Evolutionary conservation across 2,113 vertebrate species (phyloP).

Genomic region (Sporophila hypoxantha): DNA sequence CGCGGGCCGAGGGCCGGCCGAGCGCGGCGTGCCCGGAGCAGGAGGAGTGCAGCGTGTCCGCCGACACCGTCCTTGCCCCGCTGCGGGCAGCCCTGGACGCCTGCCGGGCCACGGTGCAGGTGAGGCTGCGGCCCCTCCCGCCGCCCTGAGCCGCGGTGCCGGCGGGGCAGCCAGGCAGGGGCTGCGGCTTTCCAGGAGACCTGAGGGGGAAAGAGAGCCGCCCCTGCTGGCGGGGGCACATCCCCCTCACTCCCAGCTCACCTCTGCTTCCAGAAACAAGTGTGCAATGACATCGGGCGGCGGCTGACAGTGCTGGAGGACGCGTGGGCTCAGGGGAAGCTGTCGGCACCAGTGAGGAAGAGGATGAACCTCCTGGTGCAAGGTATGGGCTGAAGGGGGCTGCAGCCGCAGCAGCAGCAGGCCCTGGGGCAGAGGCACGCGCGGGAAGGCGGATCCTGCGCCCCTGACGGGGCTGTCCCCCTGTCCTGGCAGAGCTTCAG

Average conservation of each 20-base stretch:
- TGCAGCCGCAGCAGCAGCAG: fast-evolving
- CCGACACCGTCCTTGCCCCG: slow-evolving; percentile 68
- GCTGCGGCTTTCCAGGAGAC: not conserved
- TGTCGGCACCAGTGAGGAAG: slow-evolving; percentile 82
- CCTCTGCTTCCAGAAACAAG: slow-evolving; percentile 76
- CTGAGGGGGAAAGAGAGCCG: not conserved
- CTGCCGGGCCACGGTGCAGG: slow-evolving; percentile 73
- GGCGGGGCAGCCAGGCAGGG: not conserved
- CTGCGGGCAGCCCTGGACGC: slow-evolving; percentile 68
- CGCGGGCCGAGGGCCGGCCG: not conserved
- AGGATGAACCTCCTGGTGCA: slow-evolving; percentile 79
- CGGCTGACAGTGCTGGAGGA: slow-evolving; percentile 80
- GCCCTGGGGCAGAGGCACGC: fast-evolving
- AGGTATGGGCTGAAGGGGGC: slow-evolving; percentile 58
- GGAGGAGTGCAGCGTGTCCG: not conserved
- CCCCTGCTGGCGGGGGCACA: too few relatives aligned
- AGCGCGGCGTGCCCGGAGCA: not conserved
- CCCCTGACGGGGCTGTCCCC: fast-evolving
- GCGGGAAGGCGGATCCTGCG: fast-evolving
- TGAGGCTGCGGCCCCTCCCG: slow-evolving; percentile 21
- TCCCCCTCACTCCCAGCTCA: not conserved
- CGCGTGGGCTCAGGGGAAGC: slow-evolving; percentile 79
- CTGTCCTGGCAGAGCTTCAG: slow-evolving; percentile 73
- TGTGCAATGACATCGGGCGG: slow-evolving; percentile 85
- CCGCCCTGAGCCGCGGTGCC: fast-evolving